Conservation (phyloP, 2,888 invertebrate genomes). For the Exocentrus adspersus region DNA sequence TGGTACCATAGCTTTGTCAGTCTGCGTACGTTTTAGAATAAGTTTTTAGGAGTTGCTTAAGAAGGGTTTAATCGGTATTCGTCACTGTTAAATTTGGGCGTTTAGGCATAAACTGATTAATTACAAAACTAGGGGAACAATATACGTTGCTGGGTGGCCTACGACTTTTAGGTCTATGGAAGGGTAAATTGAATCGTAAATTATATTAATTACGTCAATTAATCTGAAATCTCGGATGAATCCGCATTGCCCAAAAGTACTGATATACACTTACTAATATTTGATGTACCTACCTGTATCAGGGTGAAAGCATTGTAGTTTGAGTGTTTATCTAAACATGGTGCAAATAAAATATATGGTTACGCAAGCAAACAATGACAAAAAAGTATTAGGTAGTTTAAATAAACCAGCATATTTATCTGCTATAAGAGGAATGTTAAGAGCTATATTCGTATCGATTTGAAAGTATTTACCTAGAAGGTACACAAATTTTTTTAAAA, state of each 20-base stretch:
- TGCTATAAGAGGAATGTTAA: too few species aligned
- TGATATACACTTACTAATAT: not conserved
- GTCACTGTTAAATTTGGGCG: not conserved
- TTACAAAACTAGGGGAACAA: constrained; percentile 3
- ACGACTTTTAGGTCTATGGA: not conserved
- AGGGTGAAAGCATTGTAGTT: too few species aligned
- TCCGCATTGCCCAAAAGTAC: not conserved
- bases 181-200: not conserved
- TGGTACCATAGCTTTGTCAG: not conserved
- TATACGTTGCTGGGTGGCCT: not conserved
- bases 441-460: too few species aligned
- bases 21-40: not conserved
- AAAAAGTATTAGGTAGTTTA: too few species aligned
- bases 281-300: too few species aligned
- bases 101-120: constrained; percentile 1
- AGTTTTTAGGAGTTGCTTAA: not conserved
- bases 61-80: not conserved
- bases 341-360: too few species aligned
- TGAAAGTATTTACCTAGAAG: too few species aligned
- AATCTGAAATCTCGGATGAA: not conserved
- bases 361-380: too few species aligned
- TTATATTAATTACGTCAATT: not conserved
- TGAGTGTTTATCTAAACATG: too few species aligned
- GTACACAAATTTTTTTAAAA: too few species aligned
- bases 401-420: too few species aligned